Evolutionary conservation across 2,797 vertebrate genomes (phyloP).

Genomic region (Kryptopterus vitreolus): DNA sequence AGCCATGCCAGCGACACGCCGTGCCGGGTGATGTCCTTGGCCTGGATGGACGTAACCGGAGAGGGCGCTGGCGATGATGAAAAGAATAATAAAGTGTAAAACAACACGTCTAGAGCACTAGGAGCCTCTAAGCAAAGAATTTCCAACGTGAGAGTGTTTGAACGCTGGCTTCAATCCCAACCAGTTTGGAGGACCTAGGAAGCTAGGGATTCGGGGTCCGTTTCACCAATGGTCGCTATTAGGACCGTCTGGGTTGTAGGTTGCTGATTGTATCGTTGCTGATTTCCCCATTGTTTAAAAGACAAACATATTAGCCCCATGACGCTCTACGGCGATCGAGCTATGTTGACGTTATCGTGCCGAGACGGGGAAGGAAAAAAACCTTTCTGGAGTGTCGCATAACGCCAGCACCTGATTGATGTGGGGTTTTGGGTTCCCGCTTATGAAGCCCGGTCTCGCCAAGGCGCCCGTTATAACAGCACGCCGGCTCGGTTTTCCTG

Average conservation of each 20-base stretch:
- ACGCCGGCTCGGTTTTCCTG: neutral
- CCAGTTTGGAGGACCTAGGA: neutral
- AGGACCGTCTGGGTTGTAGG: neutral
- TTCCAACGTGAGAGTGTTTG: neutral
- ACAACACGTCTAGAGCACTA: conserved; percentile 3
- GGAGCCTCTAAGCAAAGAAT: neutral
- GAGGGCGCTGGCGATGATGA: conserved; percentile 82
- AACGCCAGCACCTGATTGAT: conserved; percentile 35
- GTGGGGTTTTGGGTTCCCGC: neutral
- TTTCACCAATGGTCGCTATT: neutral
- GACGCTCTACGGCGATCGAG: conserved; percentile 32
- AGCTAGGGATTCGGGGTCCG: neutral
- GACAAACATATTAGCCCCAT: conserved; percentile 42
- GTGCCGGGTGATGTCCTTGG: conserved; percentile 93
- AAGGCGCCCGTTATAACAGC: conserved; percentile 22
- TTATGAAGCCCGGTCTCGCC: neutral
- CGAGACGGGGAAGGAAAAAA: conserved; percentile 27
- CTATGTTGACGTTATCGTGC: conserved; percentile 31
- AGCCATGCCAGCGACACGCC: conserved; percentile 92
- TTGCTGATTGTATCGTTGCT: neutral
- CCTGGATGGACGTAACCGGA: conserved; percentile 87
- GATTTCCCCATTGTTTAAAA: conserved; percentile 21
- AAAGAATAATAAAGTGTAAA: conserved; percentile 13
- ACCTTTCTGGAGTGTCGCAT: conserved; percentile 6
- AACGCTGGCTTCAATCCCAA: neutral